Conservation (phyloP, 2,797 vertebrate species). For the Lepilemur septentrionalis region DNA sequence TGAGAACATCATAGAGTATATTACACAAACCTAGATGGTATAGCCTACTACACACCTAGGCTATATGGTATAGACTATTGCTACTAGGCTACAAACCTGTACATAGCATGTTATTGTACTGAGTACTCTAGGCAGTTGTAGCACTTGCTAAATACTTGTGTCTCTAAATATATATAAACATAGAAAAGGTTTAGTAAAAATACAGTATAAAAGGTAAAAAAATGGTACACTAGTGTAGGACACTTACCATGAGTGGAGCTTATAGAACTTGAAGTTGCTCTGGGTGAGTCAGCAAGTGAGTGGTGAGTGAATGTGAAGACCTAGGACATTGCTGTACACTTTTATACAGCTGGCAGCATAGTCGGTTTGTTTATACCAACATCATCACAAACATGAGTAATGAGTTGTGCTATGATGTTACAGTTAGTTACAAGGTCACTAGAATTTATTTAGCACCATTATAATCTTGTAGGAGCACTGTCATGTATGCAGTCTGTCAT, state of each 20-base stretch:
- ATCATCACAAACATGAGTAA: background rate
- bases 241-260: background rate
- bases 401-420: background rate
- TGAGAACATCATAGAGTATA: background rate
- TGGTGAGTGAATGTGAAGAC: background rate
- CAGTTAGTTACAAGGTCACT: background rate
- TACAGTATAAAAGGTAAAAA: background rate
- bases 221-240: background rate
- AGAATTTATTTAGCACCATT: background rate
- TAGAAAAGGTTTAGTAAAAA: background rate
- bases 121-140: background rate
- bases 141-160: background rate
- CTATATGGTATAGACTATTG: background rate
- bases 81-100: background rate
- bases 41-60: background rate
- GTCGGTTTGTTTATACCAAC: background rate
- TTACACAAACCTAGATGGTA: background rate
- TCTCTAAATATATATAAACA: background rate
- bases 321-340: background rate
- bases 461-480: background rate
- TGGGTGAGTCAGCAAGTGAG: background rate
- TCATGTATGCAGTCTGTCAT: too few relatives aligned
- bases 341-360: background rate
- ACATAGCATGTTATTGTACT: background rate
- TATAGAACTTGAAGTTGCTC: background rate